These are phyloP conservation scores for Papilio aristodemus DNA, from an alignment of 1,140 invertebrate genomes.

Conservation along the genomic window DNA sequence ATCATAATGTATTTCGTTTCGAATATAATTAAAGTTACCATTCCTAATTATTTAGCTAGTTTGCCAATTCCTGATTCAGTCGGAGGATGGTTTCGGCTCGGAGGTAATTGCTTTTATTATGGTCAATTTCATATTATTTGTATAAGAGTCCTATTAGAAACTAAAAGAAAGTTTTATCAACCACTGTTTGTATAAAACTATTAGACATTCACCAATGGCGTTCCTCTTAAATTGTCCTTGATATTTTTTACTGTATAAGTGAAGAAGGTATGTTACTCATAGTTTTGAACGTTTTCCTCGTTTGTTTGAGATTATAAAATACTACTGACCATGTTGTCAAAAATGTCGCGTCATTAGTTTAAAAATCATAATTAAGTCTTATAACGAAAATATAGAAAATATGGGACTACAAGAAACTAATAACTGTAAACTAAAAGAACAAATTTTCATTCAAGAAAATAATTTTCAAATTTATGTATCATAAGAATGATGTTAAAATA, in stretches of 20 bases:
- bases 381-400: too few species aligned
- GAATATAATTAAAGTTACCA: conserved; percentile 85
- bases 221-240: background rate
- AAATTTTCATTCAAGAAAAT: too few species aligned
- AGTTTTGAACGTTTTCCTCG: too few species aligned
- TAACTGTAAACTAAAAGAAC: too few species aligned
- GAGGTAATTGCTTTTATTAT: conserved; percentile 80
- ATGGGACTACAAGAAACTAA: too few species aligned
- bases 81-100: conserved; percentile 89
- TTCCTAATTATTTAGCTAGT: conserved; percentile 88
- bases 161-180: background rate
- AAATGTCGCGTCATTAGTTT: too few species aligned
- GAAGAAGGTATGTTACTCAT: background rate
- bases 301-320: too few species aligned
- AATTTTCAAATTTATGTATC: too few species aligned
- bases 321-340: too few species aligned
- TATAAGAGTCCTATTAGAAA: background rate
- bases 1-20: conserved; percentile 86
- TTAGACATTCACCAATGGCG: conserved; percentile 2
- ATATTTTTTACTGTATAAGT: background rate
- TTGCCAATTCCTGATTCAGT: conserved; percentile 89
- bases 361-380: too few species aligned
- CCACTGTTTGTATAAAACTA: background rate
- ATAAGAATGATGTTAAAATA: too few species aligned
- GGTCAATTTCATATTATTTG: conserved; percentile 16